Percentiles rank a stretch among this genome's conserved stretches.
Evolutionary conservation across 64 coral and sea anemone species (phyloP).

Genomic region (Astreopora myriophthalma): DNA sequence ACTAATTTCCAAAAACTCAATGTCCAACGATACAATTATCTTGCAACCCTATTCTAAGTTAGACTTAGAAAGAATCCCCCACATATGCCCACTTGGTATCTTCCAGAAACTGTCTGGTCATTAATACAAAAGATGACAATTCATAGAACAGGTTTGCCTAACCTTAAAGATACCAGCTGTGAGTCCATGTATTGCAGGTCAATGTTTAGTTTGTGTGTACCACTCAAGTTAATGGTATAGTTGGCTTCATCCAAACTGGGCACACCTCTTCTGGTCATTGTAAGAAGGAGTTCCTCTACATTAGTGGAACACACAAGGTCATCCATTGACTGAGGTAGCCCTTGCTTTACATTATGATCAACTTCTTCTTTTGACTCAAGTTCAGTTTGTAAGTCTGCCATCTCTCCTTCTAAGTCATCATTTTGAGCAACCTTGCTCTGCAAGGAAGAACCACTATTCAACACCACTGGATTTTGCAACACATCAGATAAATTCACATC

Average conservation of each 20-base stretch:
- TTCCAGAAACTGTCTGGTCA: background rate
- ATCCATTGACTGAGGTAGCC: background rate
- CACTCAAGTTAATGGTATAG: background rate
- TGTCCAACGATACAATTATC: no score
- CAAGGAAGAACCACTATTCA: background rate
- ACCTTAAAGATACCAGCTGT: slow-evolving; percentile 6
- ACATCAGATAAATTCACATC: background rate
- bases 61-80: no score
- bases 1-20: no score
- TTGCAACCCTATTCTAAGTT: no score
- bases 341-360: background rate
- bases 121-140: background rate
- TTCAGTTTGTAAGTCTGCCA: background rate
- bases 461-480: background rate
- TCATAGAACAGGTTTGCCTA: background rate
- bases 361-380: slow-evolving; percentile 4
- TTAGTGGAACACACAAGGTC: background rate
- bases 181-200: background rate
- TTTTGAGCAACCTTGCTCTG: background rate
- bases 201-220: background rate
- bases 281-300: background rate
- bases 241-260: background rate
- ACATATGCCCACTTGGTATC: background rate
- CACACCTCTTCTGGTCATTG: background rate
- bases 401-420: background rate